Evolutionary conservation across 2,113 vertebrate genomes (phyloP).

Genomic region (Stictonetta naevosa): DNA sequence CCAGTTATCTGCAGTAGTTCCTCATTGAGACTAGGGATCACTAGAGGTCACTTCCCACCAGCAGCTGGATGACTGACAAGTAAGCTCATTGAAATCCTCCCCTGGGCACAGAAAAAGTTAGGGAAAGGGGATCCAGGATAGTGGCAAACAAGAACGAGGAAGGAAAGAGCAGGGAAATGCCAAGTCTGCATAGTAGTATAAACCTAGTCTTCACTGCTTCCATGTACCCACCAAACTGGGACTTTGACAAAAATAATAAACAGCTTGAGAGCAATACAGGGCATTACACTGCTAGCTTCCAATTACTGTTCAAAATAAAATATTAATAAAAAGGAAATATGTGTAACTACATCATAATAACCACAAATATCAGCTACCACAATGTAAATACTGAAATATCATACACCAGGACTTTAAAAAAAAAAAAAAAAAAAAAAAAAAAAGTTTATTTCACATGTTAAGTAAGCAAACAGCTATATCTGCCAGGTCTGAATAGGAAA

Average conservation of each 20-base stretch:
- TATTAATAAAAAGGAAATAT: background rate
- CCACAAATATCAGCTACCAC: background rate
- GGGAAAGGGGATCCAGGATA: background rate
- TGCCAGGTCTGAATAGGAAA: background rate
- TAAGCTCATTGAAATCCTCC: background rate
- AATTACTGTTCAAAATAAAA: background rate
- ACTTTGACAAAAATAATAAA: background rate
- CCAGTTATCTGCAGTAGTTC: background rate
- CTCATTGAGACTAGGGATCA: background rate
- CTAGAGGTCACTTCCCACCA: background rate
- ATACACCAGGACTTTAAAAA: background rate
- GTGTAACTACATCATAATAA: background rate
- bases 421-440: too few relatives aligned
- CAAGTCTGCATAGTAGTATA: background rate
- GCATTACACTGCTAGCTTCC: background rate
- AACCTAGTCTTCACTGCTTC: background rate
- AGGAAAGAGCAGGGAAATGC: background rate
- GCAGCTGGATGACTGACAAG: background rate
- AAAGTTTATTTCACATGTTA: background rate
- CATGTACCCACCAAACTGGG: fast-evolving
- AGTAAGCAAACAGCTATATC: background rate
- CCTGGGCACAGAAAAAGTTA: background rate
- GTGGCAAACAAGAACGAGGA: background rate
- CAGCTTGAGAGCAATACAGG: background rate
- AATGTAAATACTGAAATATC: background rate